Percentiles rank a stretch among this genome's conserved stretches.
phyloP scores from a whole-genome alignment of 2,113 vertebrate genomes.

The Podarcis raffonei region DNA sequence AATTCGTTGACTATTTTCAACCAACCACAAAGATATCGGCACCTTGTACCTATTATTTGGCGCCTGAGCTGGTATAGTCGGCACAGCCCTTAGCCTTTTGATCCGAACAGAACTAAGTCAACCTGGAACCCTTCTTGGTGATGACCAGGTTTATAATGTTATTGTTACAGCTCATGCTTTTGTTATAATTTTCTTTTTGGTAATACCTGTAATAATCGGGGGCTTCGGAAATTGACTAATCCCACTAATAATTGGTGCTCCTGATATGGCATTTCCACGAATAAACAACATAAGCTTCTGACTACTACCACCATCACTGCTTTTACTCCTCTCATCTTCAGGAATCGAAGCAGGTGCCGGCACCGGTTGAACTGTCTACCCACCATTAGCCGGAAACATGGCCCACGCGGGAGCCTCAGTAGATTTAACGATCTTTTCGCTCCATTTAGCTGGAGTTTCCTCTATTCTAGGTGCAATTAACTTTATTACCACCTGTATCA shows the following conservation, averaged over 20 bases:
- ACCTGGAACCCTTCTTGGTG: neutral
- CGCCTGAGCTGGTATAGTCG: conserved; percentile 56
- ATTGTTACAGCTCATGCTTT: neutral
- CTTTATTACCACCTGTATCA: neutral
- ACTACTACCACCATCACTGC: neutral
- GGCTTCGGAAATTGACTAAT: neutral
- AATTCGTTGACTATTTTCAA: no score
- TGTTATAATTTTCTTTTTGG: neutral
- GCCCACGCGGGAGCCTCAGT: neutral
- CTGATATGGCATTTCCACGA: conserved; percentile 11
- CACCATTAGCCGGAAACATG: rapidly evolving
- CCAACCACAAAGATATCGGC: no score
- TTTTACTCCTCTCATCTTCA: rapidly evolving
- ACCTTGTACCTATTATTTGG: no score
- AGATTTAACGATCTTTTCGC: neutral
- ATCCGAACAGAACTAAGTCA: conserved; percentile 55
- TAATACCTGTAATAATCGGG: neutral
- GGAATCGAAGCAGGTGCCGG: neutral
- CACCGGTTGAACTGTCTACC: neutral
- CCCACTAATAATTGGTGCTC: conserved; percentile 48
- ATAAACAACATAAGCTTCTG: conserved; percentile 1
- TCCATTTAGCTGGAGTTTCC: neutral
- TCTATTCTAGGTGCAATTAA: neutral
- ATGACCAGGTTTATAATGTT: neutral
- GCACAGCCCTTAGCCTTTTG: conserved; percentile 41